Base-by-base conservation (phyloP, 2,797 vertebrate species). In the Peromyscus attwateri region DNA sequence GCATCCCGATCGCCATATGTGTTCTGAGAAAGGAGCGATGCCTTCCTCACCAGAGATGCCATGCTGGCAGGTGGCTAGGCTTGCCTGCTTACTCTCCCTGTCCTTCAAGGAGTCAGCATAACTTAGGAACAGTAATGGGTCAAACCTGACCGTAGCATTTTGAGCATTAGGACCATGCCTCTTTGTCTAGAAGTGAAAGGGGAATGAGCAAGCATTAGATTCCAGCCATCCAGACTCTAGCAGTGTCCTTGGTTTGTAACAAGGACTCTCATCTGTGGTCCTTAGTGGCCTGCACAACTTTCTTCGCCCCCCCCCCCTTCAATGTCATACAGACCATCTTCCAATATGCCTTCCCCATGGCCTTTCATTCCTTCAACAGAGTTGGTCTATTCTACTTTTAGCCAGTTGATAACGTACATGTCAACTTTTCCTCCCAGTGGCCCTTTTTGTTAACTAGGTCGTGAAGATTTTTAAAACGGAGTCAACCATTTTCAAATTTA, bases 401-500 rank as follows among this genome's bases (percentile, higher is more conserved):
- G 34, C 23, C 68, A 0, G 1, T 87, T 68, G 60, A 91, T 88
- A 1, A 83, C 68, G 60, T 89, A 75, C 85, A 75, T 71, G 80
- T 66, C 85, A 83, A 71, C n/a, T 79, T 93, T 71, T 80, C 34
- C 27, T 76, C 57, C 70, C 16, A 70, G 34, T 19, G 87, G 68
- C 2, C 11, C 57, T 70, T 92, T 21, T 73, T 95, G 21, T 76
- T 96, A 89, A 82, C 19, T 68, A 79, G 91, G 46, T 92, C 68
- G 66, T 64, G 68, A 79, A 77, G 9, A 1, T 87, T 95, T 97
- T 93, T 82, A 87, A 92, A 92, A 90, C 1, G 0, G 71, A 93
- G 60, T 87, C 29, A 75, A 84, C 71, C 2, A 23, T 92, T 95
- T 83, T 94, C 70, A 92, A 91, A 80, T 95, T 87, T 92, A 79